phyloP scores from a whole-genome alignment of 2,113 vertebrate genomes.

The Odobenus rosmarus region DNA sequence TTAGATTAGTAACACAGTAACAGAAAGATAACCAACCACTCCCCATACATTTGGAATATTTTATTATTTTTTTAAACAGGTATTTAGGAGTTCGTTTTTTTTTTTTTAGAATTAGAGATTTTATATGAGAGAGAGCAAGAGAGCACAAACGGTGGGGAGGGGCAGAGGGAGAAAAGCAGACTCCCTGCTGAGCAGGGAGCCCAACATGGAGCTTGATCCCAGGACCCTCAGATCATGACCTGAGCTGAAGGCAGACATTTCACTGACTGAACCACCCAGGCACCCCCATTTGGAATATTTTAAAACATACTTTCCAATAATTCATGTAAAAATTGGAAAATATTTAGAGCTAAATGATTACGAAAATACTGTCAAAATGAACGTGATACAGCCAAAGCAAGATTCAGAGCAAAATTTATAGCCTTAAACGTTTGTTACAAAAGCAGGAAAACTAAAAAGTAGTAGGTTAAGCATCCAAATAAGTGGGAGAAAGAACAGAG shows the following conservation, averaged over 20 bases:
- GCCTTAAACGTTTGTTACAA: not conserved
- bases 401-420: not conserved
- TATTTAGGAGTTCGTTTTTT: not conserved
- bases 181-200: not conserved
- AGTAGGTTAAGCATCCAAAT: not conserved
- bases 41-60: not conserved
- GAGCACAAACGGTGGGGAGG: not conserved
- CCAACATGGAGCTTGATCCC: not conserved
- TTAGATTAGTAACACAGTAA: not conserved
- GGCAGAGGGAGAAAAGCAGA: not conserved
- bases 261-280: not conserved
- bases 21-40: not conserved
- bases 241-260: not conserved
- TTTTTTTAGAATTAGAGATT: not conserved
- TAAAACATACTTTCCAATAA: constrained; percentile 3
- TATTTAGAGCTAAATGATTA: not conserved
- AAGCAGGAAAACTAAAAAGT: not conserved
- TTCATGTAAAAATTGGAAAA: not conserved
- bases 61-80: not conserved
- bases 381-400: not conserved
- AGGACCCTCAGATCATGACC: not conserved
- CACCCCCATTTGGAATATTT: not conserved
- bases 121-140: not conserved
- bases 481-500: not conserved
- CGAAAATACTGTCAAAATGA: not conserved